A percentile compares a stretch with the other conserved stretches of the same genome.
These are phyloP conservation scores for Rhineura floridana DNA, from an alignment of 2,113 vertebrate species.

Conservation along the genomic window DNA sequence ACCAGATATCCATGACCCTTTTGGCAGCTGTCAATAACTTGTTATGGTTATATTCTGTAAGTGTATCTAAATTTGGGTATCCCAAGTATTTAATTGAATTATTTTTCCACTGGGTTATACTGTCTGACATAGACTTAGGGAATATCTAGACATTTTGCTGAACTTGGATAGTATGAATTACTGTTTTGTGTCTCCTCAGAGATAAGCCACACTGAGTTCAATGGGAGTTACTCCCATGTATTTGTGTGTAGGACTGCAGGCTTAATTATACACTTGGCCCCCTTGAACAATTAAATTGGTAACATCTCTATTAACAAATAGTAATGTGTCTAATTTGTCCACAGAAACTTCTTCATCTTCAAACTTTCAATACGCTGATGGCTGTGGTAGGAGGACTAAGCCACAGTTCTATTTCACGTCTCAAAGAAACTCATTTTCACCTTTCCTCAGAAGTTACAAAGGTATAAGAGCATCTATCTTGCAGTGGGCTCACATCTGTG, in stretches of 20 bases:
- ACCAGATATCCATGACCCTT: too few species aligned
- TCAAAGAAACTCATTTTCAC: conserved; percentile 94
- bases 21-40: too few species aligned
- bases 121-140: too few species aligned
- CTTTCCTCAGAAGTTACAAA: conserved; percentile 91
- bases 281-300: background rate
- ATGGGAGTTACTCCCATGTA: background rate
- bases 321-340: conserved; percentile 32
- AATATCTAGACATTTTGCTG: too few species aligned
- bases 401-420: conserved; percentile 95
- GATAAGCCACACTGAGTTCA: too few species aligned
- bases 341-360: conserved; percentile 93
- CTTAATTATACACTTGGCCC: background rate
- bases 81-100: too few species aligned
- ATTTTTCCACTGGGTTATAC: too few species aligned
- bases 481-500: background rate
- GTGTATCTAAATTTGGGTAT: too few species aligned
- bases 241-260: background rate
- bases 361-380: conserved; percentile 98
- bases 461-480: conserved; percentile 69
- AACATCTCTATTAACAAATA: background rate
- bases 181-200: too few species aligned
- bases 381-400: conserved; percentile 95
- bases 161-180: too few species aligned
- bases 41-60: too few species aligned